Percentiles rank a stretch among this genome's conserved stretches.
These are phyloP conservation scores for Gortyna flavago DNA, from an alignment of 2,888 invertebrate species.

Conservation along the genomic window DNA sequence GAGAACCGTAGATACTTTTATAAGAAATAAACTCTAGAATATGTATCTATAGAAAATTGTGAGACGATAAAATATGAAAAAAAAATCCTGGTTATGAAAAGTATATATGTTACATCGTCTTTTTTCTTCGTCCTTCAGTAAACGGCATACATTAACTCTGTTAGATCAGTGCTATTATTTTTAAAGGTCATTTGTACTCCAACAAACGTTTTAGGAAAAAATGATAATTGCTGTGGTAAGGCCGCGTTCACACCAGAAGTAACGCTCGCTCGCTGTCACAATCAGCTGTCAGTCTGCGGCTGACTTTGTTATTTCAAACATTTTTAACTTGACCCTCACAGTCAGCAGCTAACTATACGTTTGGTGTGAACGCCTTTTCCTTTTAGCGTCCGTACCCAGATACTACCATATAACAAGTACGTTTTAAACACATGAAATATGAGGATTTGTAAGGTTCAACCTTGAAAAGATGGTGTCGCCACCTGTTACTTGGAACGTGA, in stretches of 20 bases:
- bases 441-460: not conserved
- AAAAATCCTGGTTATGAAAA: conserved; percentile 39
- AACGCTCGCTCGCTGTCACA: not conserved
- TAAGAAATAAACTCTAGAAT: conserved; percentile 56
- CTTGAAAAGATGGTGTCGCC: conserved; percentile 38
- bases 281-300: not conserved
- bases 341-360: not conserved
- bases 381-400: not conserved
- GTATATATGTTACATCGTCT: conserved; percentile 5
- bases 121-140: conserved; percentile 19
- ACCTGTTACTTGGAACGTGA: conserved; percentile 60
- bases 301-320: not conserved
- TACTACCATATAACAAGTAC: not conserved
- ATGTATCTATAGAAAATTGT: conserved; percentile 42
- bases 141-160: not conserved
- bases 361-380: not conserved
- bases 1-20: conserved; percentile 52
- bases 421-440: not conserved
- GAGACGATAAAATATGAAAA: conserved; percentile 24
- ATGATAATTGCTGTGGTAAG: not conserved
- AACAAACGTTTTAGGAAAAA: not conserved
- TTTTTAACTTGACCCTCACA: not conserved
- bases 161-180: conserved; percentile 17
- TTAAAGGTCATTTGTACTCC: not conserved
- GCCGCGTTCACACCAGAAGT: not conserved